phyloP scores from a whole-genome alignment of 2,113 vertebrate genomes.

The Cyphomyrus discorhynchus region DNA sequence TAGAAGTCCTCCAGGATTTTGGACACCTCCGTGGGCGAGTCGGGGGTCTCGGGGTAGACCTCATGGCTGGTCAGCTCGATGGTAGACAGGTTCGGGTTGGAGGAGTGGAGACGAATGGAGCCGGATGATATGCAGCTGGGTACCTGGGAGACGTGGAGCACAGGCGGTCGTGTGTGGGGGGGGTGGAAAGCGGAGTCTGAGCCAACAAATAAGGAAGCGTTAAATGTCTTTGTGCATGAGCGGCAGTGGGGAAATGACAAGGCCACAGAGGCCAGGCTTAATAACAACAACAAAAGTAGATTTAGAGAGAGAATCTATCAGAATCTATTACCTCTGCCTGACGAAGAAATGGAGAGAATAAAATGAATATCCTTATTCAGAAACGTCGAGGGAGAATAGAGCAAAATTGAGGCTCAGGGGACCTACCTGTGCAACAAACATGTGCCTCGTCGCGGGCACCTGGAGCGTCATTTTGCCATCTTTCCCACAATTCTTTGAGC shows the following conservation, averaged over 20 bases:
- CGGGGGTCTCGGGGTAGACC: background rate
- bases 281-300: background rate
- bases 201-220: background rate
- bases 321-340: background rate
- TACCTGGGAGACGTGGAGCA: conserved; percentile 35
- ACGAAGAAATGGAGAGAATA: background rate
- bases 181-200: background rate
- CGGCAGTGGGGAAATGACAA: background rate
- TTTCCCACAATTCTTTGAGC: conserved; percentile 77
- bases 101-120: conserved; percentile 76
- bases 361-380: background rate
- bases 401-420: background rate
- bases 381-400: background rate
- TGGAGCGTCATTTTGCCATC: conserved; percentile 78
- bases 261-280: background rate
- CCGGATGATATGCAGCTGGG: conserved; percentile 62
- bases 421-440: background rate
- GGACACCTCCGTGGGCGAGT: background rate
- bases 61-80: background rate
- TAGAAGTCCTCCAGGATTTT: conserved; percentile 14
- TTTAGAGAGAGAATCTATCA: background rate
- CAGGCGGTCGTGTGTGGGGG: background rate
- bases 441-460: conserved; percentile 49
- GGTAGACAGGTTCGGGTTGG: conserved; percentile 53
- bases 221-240: background rate